phyloP scores from a whole-genome alignment of 2,888 invertebrate genomes.

The Plemyria rubiginata region DNA sequence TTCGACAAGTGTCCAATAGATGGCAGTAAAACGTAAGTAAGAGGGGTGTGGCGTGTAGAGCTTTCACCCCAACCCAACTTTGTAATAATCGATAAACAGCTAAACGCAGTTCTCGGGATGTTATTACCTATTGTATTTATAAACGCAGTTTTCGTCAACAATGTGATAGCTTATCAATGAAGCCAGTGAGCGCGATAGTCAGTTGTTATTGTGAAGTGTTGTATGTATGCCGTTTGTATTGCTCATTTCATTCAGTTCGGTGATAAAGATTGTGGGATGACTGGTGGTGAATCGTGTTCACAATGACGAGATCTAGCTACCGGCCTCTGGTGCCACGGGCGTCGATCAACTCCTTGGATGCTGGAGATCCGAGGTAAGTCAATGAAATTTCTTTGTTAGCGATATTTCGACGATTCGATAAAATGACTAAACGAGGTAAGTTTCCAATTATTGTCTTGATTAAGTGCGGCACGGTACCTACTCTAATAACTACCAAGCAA shows the following conservation, averaged over 20 bases:
- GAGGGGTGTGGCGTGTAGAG: slow-evolving; percentile 73
- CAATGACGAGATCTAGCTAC: slow-evolving; percentile 77
- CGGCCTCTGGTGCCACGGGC: slow-evolving; percentile 75
- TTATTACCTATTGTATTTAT: slow-evolving; percentile 48
- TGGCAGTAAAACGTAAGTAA: slow-evolving; percentile 55
- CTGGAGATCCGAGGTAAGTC: slow-evolving; percentile 72
- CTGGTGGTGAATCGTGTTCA: slow-evolving; percentile 30
- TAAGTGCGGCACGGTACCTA: neutral
- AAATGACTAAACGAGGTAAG: too few species aligned
- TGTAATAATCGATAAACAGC: slow-evolving; percentile 71
- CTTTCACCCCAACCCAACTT: slow-evolving; percentile 64
- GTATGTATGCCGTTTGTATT: slow-evolving; percentile 56
- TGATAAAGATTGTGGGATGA: slow-evolving; percentile 32
- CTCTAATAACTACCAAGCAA: neutral
- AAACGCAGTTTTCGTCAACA: slow-evolving; percentile 49
- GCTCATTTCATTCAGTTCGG: slow-evolving; percentile 55
- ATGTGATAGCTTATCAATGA: slow-evolving; percentile 58
- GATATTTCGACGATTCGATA: neutral
- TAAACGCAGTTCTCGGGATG: slow-evolving; percentile 55
- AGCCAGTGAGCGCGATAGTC: slow-evolving; percentile 51
- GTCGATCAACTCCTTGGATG: slow-evolving; percentile 72
- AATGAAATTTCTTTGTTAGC: slow-evolving; percentile 1
- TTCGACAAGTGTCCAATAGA: slow-evolving; percentile 53
- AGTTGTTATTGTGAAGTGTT: slow-evolving; percentile 60
- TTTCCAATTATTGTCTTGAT: neutral